These are phyloP conservation scores for honey bee (Apis mellifera) DNA, from an alignment of 1,140 invertebrate genomes.

Conservation along the genomic window DNA sequence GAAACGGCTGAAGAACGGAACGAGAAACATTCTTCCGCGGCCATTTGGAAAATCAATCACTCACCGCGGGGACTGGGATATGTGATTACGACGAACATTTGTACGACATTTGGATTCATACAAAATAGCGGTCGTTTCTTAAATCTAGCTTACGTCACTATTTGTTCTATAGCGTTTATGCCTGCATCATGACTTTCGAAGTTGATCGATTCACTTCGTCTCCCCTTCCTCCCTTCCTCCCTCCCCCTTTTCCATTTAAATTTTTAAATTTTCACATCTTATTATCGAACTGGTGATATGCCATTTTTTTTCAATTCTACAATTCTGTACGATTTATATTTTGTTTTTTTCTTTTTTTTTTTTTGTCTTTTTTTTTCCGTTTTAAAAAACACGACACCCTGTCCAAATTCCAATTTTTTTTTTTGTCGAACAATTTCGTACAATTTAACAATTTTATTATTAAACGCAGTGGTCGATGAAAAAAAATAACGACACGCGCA, in stretches of 20 bases:
- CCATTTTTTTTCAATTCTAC: too few relatives aligned
- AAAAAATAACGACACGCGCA: background rate
- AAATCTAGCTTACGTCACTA: slow-evolving; percentile 72
- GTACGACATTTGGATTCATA: slow-evolving; percentile 79
- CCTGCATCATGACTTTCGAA: slow-evolving; percentile 48
- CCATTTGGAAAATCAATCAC: slow-evolving; percentile 59
- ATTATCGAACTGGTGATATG: background rate
- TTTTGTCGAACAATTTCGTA: background rate
- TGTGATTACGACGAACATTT: slow-evolving; percentile 77
- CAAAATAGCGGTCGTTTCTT: slow-evolving; percentile 79
- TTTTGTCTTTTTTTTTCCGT: background rate
- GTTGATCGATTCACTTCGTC: slow-evolving; percentile 47
- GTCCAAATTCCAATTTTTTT: background rate
- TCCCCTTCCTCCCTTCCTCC: too few relatives aligned
- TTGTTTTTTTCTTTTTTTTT: background rate
- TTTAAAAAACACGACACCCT: too few relatives aligned
- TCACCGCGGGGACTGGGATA: slow-evolving; percentile 70
- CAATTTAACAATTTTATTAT: background rate
- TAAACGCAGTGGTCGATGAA: background rate
- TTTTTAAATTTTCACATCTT: too few relatives aligned
- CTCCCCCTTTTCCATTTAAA: too few relatives aligned
- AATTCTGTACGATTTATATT: too few relatives aligned
- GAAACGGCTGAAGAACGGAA: slow-evolving; percentile 65
- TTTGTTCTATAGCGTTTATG: slow-evolving; percentile 68
- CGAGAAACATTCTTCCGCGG: slow-evolving; percentile 56